Evolutionary conservation across 2,797 vertebrate species (phyloP).

Genomic region (Mastacembelus armatus): DNA sequence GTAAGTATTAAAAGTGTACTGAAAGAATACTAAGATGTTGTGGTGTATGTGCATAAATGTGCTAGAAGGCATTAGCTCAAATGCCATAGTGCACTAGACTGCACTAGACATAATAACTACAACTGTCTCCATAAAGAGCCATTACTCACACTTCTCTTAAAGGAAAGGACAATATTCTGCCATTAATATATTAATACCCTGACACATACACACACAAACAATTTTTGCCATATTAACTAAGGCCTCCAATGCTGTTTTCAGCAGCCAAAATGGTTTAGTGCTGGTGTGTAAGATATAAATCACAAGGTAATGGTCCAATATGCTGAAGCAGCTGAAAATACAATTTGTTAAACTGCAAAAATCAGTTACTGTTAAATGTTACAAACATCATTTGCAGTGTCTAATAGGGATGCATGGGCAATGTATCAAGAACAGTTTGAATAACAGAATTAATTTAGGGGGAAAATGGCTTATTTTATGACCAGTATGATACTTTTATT

Average conservation of each 20-base stretch:
- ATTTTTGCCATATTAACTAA: slow-evolving; percentile 1
- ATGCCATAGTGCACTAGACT: slow-evolving; percentile 47
- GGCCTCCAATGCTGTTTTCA: background rate
- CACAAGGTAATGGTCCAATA: background rate
- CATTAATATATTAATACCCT: background rate
- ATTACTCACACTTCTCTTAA: slow-evolving; percentile 43
- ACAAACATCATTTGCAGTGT: background rate
- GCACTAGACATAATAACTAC: slow-evolving; percentile 37
- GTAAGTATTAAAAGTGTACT: slow-evolving; percentile 63
- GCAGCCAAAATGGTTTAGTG: background rate
- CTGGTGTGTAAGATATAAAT: background rate
- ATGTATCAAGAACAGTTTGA: no score
- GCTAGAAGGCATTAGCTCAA: slow-evolving; percentile 32
- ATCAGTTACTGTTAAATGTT: background rate
- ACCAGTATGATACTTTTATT: background rate
- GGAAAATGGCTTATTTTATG: background rate
- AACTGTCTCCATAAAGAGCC: slow-evolving; percentile 30
- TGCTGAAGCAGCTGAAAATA: background rate
- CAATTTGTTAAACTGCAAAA: background rate
- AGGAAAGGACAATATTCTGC: slow-evolving; percentile 9
- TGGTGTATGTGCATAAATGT: slow-evolving; percentile 29
- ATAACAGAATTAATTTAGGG: no score
- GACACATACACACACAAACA: background rate
- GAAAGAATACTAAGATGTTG: slow-evolving; percentile 53
- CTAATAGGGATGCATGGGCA: background rate